phyloP scores from a whole-genome alignment of 2,797 vertebrate species.

The Hippocampus kuda region DNA sequence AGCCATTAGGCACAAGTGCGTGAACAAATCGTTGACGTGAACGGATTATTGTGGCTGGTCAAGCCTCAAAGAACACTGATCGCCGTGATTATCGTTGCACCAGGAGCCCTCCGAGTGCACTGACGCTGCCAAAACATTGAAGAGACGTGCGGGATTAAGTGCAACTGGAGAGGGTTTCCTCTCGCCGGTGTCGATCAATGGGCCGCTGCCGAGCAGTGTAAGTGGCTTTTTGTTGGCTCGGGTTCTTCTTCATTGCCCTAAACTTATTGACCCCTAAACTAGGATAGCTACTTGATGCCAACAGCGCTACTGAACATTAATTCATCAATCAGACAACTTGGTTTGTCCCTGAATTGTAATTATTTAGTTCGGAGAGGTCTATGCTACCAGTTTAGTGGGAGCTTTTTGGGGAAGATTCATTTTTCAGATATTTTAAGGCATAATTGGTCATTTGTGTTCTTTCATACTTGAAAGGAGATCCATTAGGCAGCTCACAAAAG shows the following conservation, averaged over 20 bases:
- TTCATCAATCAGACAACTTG: slow-evolving; percentile 16
- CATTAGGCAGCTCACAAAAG: too few species aligned
- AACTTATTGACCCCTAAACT: slow-evolving; percentile 37
- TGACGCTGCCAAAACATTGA: slow-evolving; percentile 60
- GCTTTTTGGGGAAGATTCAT: too few species aligned
- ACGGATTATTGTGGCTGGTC: slow-evolving; percentile 63
- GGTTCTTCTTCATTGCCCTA: slow-evolving; percentile 47
- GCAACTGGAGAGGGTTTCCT: slow-evolving; percentile 40
- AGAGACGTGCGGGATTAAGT: slow-evolving; percentile 47
- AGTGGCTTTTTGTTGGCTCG: slow-evolving; percentile 39
- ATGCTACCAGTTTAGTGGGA: not conserved
- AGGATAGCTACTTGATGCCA: slow-evolving; percentile 19
- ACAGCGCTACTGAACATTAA: slow-evolving; percentile 10
- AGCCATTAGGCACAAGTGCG: slow-evolving; percentile 66
- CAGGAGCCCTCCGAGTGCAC: slow-evolving; percentile 52
- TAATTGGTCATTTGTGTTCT: too few species aligned
- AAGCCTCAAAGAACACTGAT: slow-evolving; percentile 69
- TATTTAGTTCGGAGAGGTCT: not conserved
- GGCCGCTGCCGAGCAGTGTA: slow-evolving; percentile 30
- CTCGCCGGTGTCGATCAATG: slow-evolving; percentile 52
- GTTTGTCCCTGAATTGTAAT: slow-evolving; percentile 6
- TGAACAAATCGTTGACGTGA: slow-evolving; percentile 52
- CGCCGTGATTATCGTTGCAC: slow-evolving; percentile 65
- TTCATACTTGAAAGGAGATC: too few species aligned
- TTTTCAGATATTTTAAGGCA: too few species aligned